Percentiles rank a stretch among this genome's conserved stretches.
Conservation (phyloP, 2,888 invertebrate species). For the Polyploca ridens region DNA sequence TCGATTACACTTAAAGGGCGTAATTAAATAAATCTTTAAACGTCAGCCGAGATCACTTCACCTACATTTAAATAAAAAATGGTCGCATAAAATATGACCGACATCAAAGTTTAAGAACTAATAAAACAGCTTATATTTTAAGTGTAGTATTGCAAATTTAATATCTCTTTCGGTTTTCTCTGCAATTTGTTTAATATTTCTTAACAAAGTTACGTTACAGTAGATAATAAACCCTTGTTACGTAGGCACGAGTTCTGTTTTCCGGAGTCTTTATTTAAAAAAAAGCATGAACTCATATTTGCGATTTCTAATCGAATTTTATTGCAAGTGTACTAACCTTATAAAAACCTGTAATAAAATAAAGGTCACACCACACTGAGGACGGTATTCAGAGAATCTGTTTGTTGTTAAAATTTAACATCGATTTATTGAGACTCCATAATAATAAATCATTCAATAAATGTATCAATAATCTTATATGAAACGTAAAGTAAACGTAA, state of each 20-base stretch:
- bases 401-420: slow-evolving; percentile 2
- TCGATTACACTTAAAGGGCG: background rate
- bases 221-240: background rate
- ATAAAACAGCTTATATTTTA: background rate
- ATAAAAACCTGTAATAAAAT: background rate
- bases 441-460: slow-evolving; percentile 11
- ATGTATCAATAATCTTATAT: background rate
- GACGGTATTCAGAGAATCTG: background rate
- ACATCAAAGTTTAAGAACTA: background rate
- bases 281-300: background rate
- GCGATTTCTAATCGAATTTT: background rate
- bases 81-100: background rate
- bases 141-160: background rate
- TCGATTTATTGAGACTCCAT: background rate
- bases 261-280: background rate
- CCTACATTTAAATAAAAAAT: background rate
- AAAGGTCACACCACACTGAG: background rate
- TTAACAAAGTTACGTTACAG: background rate
- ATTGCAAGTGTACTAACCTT: slow-evolving; percentile 2
- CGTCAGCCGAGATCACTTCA: background rate
- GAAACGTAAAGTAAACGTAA: background rate
- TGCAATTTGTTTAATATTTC: background rate
- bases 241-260: background rate
- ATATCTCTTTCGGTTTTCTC: background rate
- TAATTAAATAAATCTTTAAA: background rate